These are phyloP conservation scores for Mizuhopecten yessoensis DNA, from an alignment of 1,140 invertebrate genomes.

Conservation along the genomic window DNA sequence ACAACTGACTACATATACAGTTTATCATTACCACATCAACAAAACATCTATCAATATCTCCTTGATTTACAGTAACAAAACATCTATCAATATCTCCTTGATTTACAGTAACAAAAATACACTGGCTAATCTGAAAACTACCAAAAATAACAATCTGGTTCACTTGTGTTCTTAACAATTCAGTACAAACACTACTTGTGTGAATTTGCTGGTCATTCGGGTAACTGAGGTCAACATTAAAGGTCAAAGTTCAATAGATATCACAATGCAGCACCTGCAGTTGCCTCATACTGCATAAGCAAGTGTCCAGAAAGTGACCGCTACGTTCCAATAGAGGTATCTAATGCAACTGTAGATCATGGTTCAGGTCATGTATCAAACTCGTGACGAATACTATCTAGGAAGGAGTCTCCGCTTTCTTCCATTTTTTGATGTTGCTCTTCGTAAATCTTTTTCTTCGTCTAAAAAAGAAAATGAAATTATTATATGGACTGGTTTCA, in stretches of 20 bases:
- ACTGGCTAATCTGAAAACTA: neutral
- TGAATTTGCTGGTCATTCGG: neutral
- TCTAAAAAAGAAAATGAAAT: constrained; percentile 64
- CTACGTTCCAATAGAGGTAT: neutral
- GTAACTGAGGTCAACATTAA: neutral
- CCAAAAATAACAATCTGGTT: neutral
- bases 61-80: neutral
- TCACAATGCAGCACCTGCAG: neutral
- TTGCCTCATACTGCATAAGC: neutral
- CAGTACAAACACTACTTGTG: no score
- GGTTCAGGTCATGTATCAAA: constrained; percentile 46
- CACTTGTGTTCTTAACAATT: neutral
- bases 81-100: neutral
- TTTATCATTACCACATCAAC: no score
- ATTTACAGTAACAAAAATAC: neutral
- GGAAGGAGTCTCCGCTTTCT: constrained; percentile 70
- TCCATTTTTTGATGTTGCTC: constrained; percentile 75
- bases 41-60: neutral
- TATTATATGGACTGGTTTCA: neutral
- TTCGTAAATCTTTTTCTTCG: constrained; percentile 73
- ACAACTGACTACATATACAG: no score
- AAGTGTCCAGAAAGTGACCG: neutral
- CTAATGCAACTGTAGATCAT: neutral
- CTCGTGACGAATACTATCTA: constrained; percentile 78
- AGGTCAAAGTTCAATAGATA: constrained; percentile 23